Conservation (phyloP, 2,888 invertebrate genomes). For the Gisinianus flammeolus region DNA sequence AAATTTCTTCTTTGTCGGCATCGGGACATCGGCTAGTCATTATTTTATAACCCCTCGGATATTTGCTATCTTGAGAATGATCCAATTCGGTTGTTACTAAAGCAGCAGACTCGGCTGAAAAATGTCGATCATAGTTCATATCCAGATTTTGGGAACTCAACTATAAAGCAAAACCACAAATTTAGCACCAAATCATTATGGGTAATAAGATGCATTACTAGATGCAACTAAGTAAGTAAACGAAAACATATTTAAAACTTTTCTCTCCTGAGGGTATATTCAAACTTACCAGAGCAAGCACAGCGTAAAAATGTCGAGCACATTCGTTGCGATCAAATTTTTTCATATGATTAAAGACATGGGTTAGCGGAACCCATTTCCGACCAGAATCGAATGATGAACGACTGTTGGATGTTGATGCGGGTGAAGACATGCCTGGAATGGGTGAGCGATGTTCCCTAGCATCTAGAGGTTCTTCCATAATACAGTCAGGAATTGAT, state of each 20-base stretch:
- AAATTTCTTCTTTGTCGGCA: constrained; percentile 55
- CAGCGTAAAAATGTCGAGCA: constrained; percentile 55
- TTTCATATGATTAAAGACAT: constrained; percentile 57
- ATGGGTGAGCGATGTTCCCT: background rate
- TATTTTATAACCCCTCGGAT: constrained; percentile 55
- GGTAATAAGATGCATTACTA: no score
- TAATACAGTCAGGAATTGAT: constrained; percentile 36
- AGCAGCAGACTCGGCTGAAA: constrained; percentile 54
- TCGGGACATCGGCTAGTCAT: constrained; percentile 57
- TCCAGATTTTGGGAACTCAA: constrained; percentile 56
- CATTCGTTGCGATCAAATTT: constrained; percentile 55
- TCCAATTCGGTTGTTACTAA: constrained; percentile 42
- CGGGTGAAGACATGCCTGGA: constrained; percentile 21
- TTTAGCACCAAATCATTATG: no score
- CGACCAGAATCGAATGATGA: background rate
- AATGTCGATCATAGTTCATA: constrained; percentile 56
- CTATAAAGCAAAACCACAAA: constrained; percentile 49
- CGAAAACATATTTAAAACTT: background rate
- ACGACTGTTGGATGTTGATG: background rate
- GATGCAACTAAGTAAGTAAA: no score
- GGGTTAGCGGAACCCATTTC: constrained; percentile 52
- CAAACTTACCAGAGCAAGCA: constrained; percentile 55
- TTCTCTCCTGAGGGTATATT: no score
- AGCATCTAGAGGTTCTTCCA: constrained; percentile 38
- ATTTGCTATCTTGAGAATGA: constrained; percentile 47